Evolutionary conservation across 2,888 invertebrate species (phyloP).

Genomic region (Homarus gammarus): DNA sequence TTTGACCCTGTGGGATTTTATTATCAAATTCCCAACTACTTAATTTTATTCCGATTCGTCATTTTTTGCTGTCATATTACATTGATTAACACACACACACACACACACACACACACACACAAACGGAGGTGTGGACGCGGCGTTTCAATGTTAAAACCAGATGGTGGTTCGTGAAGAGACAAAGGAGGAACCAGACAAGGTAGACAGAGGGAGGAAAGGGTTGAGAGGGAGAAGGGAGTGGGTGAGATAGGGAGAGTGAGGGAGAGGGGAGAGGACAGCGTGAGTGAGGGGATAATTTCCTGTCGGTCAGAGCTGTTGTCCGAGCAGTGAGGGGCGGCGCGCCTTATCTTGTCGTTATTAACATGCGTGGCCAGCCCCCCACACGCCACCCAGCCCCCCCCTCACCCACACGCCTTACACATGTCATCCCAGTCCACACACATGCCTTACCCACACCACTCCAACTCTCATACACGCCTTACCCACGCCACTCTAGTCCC

Average conservation of each 20-base stretch:
- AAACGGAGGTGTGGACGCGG: too few species aligned
- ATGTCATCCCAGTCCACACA: too few species aligned
- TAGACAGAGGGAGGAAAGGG: conserved; percentile 19
- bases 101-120: too few species aligned
- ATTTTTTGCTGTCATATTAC: too few species aligned
- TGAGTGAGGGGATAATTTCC: conserved; percentile 59
- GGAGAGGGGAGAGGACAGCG: conserved; percentile 45
- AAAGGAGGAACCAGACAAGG: background rate
- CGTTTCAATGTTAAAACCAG: background rate
- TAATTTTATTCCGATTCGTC: too few species aligned
- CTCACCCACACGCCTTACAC: background rate
- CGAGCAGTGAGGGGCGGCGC: conserved; percentile 52
- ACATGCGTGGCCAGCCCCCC: conserved; percentile 17
- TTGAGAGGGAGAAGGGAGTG: background rate
- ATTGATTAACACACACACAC: too few species aligned
- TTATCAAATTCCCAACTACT: too few species aligned
- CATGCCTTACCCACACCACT: too few species aligned
- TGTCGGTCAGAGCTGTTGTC: conserved; percentile 64
- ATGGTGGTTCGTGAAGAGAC: background rate
- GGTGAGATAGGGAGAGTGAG: conserved; percentile 44
- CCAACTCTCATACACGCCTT: too few species aligned
- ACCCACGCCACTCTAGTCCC: background rate
- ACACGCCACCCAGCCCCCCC: background rate
- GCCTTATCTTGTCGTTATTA: conserved; percentile 51
- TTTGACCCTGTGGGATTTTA: too few species aligned